Conservation (phyloP, 2,113 vertebrate species). For the Pionites leucogaster region DNA sequence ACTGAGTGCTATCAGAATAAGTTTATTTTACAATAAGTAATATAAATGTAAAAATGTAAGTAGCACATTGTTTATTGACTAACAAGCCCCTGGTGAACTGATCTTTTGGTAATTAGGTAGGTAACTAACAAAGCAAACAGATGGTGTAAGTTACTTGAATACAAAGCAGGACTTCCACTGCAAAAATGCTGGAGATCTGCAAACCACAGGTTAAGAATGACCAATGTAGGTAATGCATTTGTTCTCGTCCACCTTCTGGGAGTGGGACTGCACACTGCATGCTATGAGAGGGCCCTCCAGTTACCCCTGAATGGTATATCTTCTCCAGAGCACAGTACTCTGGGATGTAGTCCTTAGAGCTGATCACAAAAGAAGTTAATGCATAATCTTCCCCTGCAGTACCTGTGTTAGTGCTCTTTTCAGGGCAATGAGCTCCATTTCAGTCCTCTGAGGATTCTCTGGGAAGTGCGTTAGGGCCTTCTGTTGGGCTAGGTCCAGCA, state of each 20-base stretch:
- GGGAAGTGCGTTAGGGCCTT: conserved; percentile 32
- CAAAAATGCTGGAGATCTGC: background rate
- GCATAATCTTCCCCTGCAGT: background rate
- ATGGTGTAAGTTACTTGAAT: background rate
- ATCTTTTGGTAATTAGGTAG: background rate
- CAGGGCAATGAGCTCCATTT: conserved; percentile 34
- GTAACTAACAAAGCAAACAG: background rate
- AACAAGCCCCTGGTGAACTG: background rate
- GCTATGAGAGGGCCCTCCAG: background rate
- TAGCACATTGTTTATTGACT: background rate
- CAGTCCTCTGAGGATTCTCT: conserved; percentile 10
- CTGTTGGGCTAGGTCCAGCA: conserved; percentile 8
- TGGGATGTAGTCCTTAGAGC: background rate
- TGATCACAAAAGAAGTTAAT: background rate
- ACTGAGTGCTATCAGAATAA: background rate
- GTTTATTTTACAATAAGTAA: background rate
- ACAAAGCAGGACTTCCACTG: background rate
- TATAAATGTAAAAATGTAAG: background rate
- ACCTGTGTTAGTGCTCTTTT: conserved; percentile 6
- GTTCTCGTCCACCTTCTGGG: background rate
- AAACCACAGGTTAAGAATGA: background rate
- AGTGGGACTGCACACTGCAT: background rate
- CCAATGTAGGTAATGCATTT: background rate
- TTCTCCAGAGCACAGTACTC: background rate
- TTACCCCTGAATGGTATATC: background rate